phyloP scores from a whole-genome alignment of 2,888 invertebrate species.

The Drosophila paramelanica region DNA sequence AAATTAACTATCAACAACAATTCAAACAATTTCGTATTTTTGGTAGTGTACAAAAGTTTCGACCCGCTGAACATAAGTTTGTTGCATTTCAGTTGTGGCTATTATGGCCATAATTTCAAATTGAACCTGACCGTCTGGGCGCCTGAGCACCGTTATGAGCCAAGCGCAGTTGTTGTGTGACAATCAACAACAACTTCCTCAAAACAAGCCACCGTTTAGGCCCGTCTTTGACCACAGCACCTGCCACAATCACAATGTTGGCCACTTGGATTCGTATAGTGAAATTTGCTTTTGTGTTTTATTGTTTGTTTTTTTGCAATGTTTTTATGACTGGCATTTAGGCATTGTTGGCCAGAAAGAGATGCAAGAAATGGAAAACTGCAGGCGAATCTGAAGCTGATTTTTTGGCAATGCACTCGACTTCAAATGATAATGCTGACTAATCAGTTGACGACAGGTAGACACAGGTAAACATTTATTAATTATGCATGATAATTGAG shows the following conservation, averaged over 20 bases:
- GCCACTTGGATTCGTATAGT: constrained; percentile 27
- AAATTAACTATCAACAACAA: background rate
- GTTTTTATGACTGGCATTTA: constrained; percentile 33
- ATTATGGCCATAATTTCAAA: constrained; percentile 51
- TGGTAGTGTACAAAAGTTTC: constrained; percentile 33
- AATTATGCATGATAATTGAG: constrained; percentile 70
- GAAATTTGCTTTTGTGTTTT: constrained; percentile 21
- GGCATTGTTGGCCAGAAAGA: background rate
- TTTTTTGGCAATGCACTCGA: constrained; percentile 44
- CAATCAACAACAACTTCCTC: constrained; percentile 58
- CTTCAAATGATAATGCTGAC: constrained; percentile 45
- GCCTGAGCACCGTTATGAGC: constrained; percentile 39
- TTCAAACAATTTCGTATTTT: background rate
- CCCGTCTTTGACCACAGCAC: constrained; percentile 18
- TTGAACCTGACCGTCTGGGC: constrained; percentile 64
- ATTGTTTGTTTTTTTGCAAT: constrained; percentile 13
- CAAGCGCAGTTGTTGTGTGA: constrained; percentile 47
- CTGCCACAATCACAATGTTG: constrained; percentile 31
- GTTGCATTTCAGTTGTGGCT: constrained; percentile 36
- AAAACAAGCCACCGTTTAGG: constrained; percentile 43
- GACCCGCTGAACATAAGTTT: constrained; percentile 13
- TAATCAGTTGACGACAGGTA: constrained; percentile 30
- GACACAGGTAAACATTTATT: constrained; percentile 43
- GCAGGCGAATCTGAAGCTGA: constrained; percentile 20
- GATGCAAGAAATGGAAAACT: background rate